Conservation (phyloP, 2,113 vertebrate species). For the Myrmecobius fasciatus region DNA sequence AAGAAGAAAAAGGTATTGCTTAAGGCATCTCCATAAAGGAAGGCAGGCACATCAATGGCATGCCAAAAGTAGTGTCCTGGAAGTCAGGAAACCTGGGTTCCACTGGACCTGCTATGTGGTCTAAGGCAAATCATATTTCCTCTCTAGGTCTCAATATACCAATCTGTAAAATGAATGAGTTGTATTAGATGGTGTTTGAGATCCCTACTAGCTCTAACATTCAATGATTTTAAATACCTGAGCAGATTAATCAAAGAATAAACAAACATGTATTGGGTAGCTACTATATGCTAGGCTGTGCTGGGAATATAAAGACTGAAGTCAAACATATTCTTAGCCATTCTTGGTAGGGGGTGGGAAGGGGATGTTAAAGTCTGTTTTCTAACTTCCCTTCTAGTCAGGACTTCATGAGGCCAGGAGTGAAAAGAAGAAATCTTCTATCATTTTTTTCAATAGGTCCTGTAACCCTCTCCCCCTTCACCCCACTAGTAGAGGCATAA, state of each 20-base stretch:
- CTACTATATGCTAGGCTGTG: neutral
- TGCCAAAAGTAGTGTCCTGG: neutral
- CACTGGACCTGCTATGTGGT: neutral
- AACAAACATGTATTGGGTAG: neutral
- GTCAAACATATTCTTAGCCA: neutral
- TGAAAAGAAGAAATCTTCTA: neutral
- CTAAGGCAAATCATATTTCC: neutral
- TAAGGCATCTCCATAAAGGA: neutral
- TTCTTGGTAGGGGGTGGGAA: neutral
- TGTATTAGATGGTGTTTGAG: neutral
- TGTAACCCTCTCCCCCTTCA: neutral
- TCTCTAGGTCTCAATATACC: neutral
- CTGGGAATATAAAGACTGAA: neutral
- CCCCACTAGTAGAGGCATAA: neutral
- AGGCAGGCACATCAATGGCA: neutral
- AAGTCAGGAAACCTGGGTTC: neutral
- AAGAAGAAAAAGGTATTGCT: neutral
- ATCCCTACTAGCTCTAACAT: neutral
- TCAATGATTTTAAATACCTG: neutral
- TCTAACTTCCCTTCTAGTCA: neutral
- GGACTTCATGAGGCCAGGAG: neutral
- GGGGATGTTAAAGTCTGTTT: neutral
- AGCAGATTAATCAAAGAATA: neutral
- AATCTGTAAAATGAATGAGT: neutral
- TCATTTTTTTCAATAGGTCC: neutral